These are phyloP conservation scores for Chironomus tentans DNA, from an alignment of 2,888 invertebrate genomes.

Conservation along the genomic window DNA sequence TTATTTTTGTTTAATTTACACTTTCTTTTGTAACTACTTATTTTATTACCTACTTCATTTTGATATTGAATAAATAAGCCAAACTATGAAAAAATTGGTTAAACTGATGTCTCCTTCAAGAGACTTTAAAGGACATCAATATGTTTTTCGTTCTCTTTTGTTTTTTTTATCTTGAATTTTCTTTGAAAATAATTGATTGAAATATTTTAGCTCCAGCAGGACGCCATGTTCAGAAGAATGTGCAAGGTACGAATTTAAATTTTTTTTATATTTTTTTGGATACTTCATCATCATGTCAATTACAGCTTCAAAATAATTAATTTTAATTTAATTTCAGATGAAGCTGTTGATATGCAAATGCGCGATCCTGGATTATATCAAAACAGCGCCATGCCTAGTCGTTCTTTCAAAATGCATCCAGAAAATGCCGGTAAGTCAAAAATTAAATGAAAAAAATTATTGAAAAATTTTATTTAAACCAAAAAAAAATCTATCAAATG, in stretches of 20 bases:
- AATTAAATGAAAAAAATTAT: conserved; percentile 25
- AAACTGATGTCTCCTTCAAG: too few relatives aligned
- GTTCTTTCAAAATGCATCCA: conserved; percentile 66
- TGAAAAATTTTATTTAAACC: conserved; percentile 26
- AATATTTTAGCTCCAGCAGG: neutral
- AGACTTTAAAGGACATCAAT: too few relatives aligned
- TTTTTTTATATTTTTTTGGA: neutral
- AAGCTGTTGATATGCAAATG: neutral
- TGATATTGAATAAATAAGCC: too few relatives aligned
- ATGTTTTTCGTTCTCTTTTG: too few relatives aligned
- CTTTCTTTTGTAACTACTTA: too few relatives aligned
- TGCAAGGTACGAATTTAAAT: neutral
- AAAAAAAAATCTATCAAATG: neutral
- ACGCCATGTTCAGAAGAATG: neutral
- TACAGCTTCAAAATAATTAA: neutral
- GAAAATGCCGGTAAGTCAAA: conserved; percentile 52
- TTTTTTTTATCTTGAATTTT: neutral
- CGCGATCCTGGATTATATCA: conserved; percentile 63
- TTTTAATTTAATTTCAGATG: conserved; percentile 32
- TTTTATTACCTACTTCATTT: too few relatives aligned
- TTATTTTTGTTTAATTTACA: too few relatives aligned
- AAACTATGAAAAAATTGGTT: too few relatives aligned
- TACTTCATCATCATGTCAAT: neutral
- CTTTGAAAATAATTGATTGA: conserved; percentile 14
- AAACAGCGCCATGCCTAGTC: conserved; percentile 70